Percentiles rank a stretch among this genome's conserved stretches.
These are phyloP conservation scores for Ceyx erithaca DNA, from an alignment of 2,797 vertebrate genomes.

Conservation along the genomic window DNA sequence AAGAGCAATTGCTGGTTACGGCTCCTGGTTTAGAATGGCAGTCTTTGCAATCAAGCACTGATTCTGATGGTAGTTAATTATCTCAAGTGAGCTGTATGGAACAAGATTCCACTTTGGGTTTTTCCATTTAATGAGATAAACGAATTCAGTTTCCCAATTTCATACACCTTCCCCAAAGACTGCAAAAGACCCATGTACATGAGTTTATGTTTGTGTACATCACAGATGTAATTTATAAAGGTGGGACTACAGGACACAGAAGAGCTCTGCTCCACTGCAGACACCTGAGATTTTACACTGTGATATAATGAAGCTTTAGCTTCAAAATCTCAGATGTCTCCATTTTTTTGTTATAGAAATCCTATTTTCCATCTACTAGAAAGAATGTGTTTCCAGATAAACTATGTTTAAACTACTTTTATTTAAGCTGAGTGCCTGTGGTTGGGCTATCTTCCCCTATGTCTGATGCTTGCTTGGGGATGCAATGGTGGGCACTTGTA, in stretches of 20 bases:
- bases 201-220: neutral
- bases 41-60: slow-evolving; percentile 22
- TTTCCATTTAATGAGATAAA: slow-evolving; percentile 30
- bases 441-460: neutral
- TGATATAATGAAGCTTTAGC: neutral
- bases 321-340: neutral
- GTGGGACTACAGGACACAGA: neutral
- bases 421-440: neutral
- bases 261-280: neutral
- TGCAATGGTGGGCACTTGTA: neutral
- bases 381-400: neutral
- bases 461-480: neutral
- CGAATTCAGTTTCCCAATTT: neutral
- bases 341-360: neutral
- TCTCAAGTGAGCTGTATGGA: neutral
- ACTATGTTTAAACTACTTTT: neutral
- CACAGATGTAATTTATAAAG: neutral
- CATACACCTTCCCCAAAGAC: neutral
- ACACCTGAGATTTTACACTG: neutral
- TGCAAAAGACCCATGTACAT: neutral
- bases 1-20: slow-evolving; percentile 13
- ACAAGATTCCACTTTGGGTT: neutral
- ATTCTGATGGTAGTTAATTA: slow-evolving; percentile 19
- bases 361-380: neutral
- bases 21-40: slow-evolving; percentile 11